Percentiles rank a stretch among this genome's conserved stretches.
Conservation (phyloP, 92 coral and sea anemone species). For the Porites divaricata region DNA sequence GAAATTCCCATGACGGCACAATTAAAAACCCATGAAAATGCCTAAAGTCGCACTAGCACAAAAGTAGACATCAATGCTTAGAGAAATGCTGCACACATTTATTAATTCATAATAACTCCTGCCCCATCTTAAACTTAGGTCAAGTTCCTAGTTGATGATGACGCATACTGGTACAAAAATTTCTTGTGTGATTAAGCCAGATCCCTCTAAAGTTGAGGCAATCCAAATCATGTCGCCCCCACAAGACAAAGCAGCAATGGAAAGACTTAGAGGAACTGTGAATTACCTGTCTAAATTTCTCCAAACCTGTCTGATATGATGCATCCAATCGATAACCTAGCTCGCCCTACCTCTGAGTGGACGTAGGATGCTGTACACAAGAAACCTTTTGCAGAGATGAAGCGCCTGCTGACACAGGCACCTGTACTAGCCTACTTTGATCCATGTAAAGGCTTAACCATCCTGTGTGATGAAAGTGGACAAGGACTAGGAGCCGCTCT, state of each 20-base stretch:
- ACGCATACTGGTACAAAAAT: too few species aligned
- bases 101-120: too few species aligned
- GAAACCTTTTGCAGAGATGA: neutral
- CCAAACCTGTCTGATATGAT: constrained; percentile 21
- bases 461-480: constrained; percentile 33
- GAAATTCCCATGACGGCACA: too few species aligned
- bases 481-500: constrained; percentile 34
- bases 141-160: too few species aligned
- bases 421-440: constrained; percentile 21
- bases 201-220: neutral
- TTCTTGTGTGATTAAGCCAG: neutral
- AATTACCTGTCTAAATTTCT: constrained; percentile 11
- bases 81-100: too few species aligned
- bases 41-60: too few species aligned
- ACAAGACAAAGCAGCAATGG: neutral
- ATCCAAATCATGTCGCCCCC: constrained; percentile 22
- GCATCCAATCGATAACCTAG: constrained; percentile 24
- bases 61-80: too few species aligned
- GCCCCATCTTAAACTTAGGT: too few species aligned
- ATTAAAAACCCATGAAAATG: too few species aligned
- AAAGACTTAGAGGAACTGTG: constrained; percentile 36
- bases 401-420: constrained; percentile 19
- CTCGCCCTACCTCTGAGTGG: neutral
- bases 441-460: constrained; percentile 5
- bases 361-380: too few species aligned